phyloP scores from a whole-genome alignment of 2,113 vertebrate species.

The Oophaga pumilio region DNA sequence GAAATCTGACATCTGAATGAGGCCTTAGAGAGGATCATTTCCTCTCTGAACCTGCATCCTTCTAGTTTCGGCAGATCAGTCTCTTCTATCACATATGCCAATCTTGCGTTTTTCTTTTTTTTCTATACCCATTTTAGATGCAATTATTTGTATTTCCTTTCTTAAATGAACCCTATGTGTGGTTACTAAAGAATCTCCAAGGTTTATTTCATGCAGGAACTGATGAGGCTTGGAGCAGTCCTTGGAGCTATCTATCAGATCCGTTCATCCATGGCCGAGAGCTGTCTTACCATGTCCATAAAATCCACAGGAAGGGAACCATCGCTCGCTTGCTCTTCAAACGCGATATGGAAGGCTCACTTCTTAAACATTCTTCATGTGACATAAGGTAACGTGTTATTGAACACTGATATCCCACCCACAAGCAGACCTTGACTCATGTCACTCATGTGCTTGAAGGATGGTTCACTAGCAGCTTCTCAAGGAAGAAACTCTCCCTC shows the following conservation, averaged over 20 bases:
- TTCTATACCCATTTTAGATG: background rate
- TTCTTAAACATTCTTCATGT: constrained; percentile 39
- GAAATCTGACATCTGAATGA: no score
- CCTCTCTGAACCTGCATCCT: background rate
- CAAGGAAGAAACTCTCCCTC: constrained; percentile 7
- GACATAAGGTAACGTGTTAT: constrained; percentile 43
- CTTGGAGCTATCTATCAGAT: constrained; percentile 54
- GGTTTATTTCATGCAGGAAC: constrained; percentile 54
- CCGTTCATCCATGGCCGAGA: constrained; percentile 54
- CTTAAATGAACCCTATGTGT: constrained; percentile 17
- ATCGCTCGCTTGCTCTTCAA: constrained; percentile 34
- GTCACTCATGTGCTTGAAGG: constrained; percentile 42
- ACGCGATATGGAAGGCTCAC: constrained; percentile 27
- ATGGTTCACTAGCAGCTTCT: constrained; percentile 14
- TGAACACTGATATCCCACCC: constrained; percentile 43
- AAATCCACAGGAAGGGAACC: constrained; percentile 53
- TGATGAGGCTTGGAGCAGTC: constrained; percentile 49
- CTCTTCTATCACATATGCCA: background rate
- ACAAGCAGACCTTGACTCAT: constrained; percentile 22
- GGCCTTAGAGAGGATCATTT: background rate
- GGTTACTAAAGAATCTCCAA: constrained; percentile 39
- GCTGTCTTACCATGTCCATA: constrained; percentile 56
- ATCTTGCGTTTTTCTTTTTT: background rate
- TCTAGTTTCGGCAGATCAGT: background rate
- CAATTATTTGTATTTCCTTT: constrained; percentile 29